Base-by-base conservation (phyloP, 2,113 vertebrate species). In the Nannobrachium achirus region DNA sequence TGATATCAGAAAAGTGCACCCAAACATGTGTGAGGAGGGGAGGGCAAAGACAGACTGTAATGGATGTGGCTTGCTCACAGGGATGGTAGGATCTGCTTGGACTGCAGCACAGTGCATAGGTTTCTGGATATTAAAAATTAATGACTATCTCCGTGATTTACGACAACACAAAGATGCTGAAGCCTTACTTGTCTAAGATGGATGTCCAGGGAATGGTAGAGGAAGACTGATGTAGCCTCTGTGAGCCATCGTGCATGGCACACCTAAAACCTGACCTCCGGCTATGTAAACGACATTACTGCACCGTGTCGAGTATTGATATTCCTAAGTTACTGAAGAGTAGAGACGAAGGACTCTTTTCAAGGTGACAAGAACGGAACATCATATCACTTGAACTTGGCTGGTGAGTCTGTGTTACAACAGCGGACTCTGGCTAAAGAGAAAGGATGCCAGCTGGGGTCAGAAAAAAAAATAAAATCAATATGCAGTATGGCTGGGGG, bases 121-220 rank as follows among this genome's bases (percentile, higher is more conserved):
- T 78, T 80, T 76, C 42, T 63, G 57, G 71, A 81, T 85, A 87
- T 92, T 80, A 92, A 89, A 88, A 86, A 91, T 89, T 75, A 90
- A 90, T 90, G 87, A 81, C 75, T 81, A 81, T 81, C 82, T 78
- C 69, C 1, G 79, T 91, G 89, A 92, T 92, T 91, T 92, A 92
- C 65, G 82, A 85, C 86, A 83, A 85, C 76, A 81, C 25, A 75
- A 72, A 78, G 69, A 80, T 76, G 76, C 71, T 71, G 81, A 75
- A 87, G 81, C 59, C 76, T 70, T 77, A 82, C 84, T 72, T 76
- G 73, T 49, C 38, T 42, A 76, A 88, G 86, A 92, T 86, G 82
- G 86, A 89, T 88, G 79, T 69, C 61, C 42, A 4, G 13, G 63
- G 20, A 75, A 46, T 33, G n/a, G 48, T 58, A 11, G 14, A 18